Percentiles rank a stretch among this genome's conserved stretches.
These are phyloP conservation scores for Phaetusa simplex DNA, from an alignment of 2,113 vertebrate species.

Conservation along the genomic window DNA sequence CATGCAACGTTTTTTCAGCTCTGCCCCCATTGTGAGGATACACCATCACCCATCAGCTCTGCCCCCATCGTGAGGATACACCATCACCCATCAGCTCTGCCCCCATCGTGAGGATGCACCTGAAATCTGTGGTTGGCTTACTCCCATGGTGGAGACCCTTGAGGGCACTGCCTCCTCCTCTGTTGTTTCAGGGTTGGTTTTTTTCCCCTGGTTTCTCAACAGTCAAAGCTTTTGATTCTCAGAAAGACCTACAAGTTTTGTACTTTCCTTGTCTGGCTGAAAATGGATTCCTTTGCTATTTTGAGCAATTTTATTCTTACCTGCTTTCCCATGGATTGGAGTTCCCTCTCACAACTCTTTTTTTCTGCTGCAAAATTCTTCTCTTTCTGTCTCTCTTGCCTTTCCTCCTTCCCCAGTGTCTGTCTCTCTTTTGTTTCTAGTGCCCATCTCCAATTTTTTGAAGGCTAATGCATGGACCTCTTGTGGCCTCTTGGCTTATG, in stretches of 20 bases:
- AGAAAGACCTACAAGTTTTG: not conserved
- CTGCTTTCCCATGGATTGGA: not conserved
- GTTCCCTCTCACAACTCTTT: not conserved
- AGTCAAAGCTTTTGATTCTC: not conserved
- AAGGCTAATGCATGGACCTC: not conserved
- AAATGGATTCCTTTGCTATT: not conserved
- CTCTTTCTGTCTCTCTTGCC: not conserved
- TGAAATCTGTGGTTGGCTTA: not conserved
- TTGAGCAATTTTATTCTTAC: not conserved
- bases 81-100: not conserved
- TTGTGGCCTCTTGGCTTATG: not conserved
- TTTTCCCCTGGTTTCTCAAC: not conserved
- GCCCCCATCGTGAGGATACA: not conserved
- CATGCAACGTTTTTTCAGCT: not conserved
- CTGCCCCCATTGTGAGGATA: not conserved
- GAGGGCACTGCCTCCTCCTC: not conserved
- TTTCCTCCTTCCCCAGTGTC: not conserved
- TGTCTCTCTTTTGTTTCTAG: not conserved
- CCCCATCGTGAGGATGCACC: not conserved
- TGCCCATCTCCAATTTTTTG: not conserved
- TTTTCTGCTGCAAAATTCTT: not conserved
- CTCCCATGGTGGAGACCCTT: not conserved
- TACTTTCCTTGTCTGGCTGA: not conserved
- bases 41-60: too few relatives aligned
- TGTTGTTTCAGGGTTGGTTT: not conserved